Conservation (phyloP, 1,140 invertebrate genomes). For the Ceratosolen solmsi region DNA sequence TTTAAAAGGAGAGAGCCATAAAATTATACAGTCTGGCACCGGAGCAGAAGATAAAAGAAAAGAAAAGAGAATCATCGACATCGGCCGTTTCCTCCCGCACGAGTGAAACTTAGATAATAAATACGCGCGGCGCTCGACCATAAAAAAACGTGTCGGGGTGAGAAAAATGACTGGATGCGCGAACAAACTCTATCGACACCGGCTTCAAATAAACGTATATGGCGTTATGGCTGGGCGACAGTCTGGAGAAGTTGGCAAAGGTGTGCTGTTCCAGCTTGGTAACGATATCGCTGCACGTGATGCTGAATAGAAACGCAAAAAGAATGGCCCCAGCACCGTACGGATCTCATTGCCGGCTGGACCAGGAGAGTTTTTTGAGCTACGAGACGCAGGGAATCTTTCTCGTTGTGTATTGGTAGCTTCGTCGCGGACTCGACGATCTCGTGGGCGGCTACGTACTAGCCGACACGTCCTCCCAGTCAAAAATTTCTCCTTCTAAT, state of each 20-base stretch:
- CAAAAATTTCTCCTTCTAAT: too few relatives aligned
- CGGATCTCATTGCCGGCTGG: too few relatives aligned
- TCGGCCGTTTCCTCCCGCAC: neutral
- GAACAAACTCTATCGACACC: conserved; percentile 24
- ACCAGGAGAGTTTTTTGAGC: too few relatives aligned
- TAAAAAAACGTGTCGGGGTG: conserved; percentile 27
- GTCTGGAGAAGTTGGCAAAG: conserved; percentile 21
- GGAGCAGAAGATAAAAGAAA: conserved; percentile 5
- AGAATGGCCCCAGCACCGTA: neutral
- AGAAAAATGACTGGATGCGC: neutral
- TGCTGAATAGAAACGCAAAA: conserved; percentile 9
- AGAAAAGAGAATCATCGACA: neutral
- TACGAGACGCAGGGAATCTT: too few relatives aligned
- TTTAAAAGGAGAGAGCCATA: conserved; percentile 24
- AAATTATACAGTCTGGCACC: conserved; percentile 30
- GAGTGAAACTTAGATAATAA: conserved; percentile 46
- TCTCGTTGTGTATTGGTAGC: too few relatives aligned
- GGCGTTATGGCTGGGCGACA: neutral
- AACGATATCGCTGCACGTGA: conserved; percentile 10
- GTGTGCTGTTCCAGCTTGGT: neutral
- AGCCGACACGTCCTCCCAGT: too few relatives aligned
- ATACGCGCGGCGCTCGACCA: conserved; percentile 24
- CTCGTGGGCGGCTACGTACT: too few relatives aligned
- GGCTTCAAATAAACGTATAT: neutral
- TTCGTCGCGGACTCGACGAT: too few relatives aligned